Evolutionary conservation across 2,797 vertebrate genomes (phyloP).

Genomic region (Syngnathus acus): DNA sequence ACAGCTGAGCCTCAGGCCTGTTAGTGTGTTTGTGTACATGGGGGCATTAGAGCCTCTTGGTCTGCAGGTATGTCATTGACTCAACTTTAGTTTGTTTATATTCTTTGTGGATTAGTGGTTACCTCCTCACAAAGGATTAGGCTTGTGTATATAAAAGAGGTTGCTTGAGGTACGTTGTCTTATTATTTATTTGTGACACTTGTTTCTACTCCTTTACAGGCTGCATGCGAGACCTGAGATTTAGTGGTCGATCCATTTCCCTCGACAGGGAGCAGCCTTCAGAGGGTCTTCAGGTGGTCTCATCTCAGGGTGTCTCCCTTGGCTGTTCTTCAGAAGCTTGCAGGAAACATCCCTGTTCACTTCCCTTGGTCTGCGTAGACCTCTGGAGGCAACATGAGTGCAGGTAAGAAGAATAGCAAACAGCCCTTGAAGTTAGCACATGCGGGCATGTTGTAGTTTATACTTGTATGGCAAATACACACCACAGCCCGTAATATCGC

Average conservation of each 20-base stretch:
- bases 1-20: slow-evolving; percentile 54
- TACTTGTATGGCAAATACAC: not conserved
- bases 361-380: slow-evolving; percentile 78
- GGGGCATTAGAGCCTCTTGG: slow-evolving; percentile 5
- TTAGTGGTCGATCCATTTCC: slow-evolving; percentile 73
- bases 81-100: slow-evolving; percentile 21
- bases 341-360: slow-evolving; percentile 75
- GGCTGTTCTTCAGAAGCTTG: slow-evolving; percentile 83
- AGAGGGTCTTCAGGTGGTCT: slow-evolving; percentile 72
- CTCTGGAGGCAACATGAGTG: slow-evolving; percentile 85
- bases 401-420: slow-evolving; percentile 64
- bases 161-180: slow-evolving; percentile 38
- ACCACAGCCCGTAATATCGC: not conserved
- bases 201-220: slow-evolving; percentile 52
- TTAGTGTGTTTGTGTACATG: slow-evolving; percentile 32
- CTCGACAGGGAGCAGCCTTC: slow-evolving; percentile 62
- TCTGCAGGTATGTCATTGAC: slow-evolving; percentile 37
- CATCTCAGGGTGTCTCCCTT: slow-evolving; percentile 68
- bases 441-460: too few relatives aligned
- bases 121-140: slow-evolving; percentile 23
- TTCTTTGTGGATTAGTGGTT: slow-evolving; percentile 24
- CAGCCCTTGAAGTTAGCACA: not conserved
- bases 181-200: slow-evolving; percentile 4
- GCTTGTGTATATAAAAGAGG: slow-evolving; percentile 37
- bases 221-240: slow-evolving; percentile 79